These are phyloP conservation scores for Condylura cristata DNA, from an alignment of 2,113 vertebrate genomes.

Conservation along the genomic window DNA sequence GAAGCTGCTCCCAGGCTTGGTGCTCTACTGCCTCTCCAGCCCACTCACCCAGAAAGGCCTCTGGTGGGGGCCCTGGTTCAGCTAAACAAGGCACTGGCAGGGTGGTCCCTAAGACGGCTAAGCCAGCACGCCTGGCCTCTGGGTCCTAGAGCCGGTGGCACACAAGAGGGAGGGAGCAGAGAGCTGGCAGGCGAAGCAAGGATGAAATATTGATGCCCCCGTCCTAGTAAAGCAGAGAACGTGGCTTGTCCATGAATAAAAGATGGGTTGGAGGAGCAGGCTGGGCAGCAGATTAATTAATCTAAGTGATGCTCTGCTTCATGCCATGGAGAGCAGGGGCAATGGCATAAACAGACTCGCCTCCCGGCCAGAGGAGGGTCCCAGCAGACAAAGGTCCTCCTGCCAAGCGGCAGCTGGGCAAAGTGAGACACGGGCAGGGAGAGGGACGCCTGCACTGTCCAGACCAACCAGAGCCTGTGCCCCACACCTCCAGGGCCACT, in stretches of 20 bases:
- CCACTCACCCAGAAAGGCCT: not conserved
- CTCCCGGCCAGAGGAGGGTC: not conserved
- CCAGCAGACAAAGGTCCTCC: not conserved
- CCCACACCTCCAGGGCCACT: not conserved
- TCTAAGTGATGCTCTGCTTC: conserved; percentile 77
- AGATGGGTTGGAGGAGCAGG: conserved; percentile 82
- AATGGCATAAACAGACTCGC: not conserved
- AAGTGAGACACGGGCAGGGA: not conserved
- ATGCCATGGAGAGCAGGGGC: conserved; percentile 49
- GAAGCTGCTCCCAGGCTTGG: not conserved
- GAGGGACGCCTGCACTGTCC: not conserved
- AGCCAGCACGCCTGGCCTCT: not conserved
- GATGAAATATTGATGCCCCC: conserved; percentile 85
- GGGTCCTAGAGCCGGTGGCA: conserved; percentile 19
- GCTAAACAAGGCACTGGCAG: not conserved
- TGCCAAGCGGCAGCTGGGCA: conserved; percentile 31
- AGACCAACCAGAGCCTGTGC: not conserved
- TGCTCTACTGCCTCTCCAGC: not conserved
- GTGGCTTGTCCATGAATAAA: conserved; percentile 85
- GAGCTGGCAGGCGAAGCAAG: not conserved
- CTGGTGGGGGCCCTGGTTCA: not conserved
- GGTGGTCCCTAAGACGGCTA: not conserved
- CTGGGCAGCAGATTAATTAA: conserved; percentile 87
- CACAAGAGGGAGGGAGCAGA: not conserved
- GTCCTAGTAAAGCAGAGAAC: conserved; percentile 78